Evolutionary conservation across 64 coral and sea anemone species (phyloP), one percentile per base, ranked within the genome.

Genomic region (Montipora efflorescens): DNA sequence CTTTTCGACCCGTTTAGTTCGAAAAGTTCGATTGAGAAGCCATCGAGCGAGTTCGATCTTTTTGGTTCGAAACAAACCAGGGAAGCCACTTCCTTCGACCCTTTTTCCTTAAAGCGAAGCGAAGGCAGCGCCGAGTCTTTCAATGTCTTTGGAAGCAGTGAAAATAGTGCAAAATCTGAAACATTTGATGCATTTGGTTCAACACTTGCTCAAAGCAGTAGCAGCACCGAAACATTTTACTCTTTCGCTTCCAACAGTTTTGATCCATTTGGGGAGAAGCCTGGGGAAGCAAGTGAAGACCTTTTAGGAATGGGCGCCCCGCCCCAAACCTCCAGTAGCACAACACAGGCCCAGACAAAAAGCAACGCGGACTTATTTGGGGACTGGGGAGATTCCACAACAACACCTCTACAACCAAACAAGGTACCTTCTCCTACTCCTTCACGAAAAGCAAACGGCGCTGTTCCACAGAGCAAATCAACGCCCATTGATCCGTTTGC

Each of bases 281-380:
- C 66, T 2, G 4, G 25, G 12, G 19, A 3, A 5, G 16, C 80
- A 2, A 82, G 23, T 25, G 58, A 72, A 7, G 66, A 86, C 66
- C 66, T 86, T 21, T 72, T 86, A 2, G 82, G 82, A 50, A 51
- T 77, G 23, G 18, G 47, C 6, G 86, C 80, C 50, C 2, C 74
- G 9, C 76, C 93, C 48, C 87, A 95, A 44, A 71, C 21, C 74
- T 83, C 93, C 5, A 88, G 16, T 5, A 21, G 48, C 64, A 81
- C 80, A 79, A 67, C 72, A 1, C 88, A 89, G 23, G 77, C 55
- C 15, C 88, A 81, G 22, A 51, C 46, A 67, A 81, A 76, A 77
- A 83, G 59, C 5, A 81, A 93, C 58, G 77, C 89, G 48, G 92
- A 97, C 80, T 76, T 98, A 11, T 90, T 98, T 52, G 96, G 96